phyloP scores from a whole-genome alignment of 1,140 invertebrate genomes.

The Leptonema lineaticorne region DNA sequence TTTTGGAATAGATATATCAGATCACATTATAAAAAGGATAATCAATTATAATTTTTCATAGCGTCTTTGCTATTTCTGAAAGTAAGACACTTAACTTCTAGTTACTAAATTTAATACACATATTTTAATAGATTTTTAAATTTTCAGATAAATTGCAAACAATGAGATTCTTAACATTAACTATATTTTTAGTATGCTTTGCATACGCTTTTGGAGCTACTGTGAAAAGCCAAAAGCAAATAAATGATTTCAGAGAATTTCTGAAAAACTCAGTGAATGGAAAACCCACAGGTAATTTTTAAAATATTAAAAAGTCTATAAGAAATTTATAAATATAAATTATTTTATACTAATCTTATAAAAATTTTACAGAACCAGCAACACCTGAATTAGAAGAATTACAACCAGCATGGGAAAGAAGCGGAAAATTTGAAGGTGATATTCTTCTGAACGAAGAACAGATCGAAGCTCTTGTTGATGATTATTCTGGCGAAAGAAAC shows the following conservation, averaged over 20 bases:
- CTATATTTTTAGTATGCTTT: conserved; percentile 6
- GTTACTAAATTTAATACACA: too few relatives aligned
- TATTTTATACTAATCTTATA: conserved; percentile 8
- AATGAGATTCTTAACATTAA: background rate
- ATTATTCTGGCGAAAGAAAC: conserved; percentile 56
- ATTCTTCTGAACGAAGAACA: conserved; percentile 53
- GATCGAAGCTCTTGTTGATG: conserved; percentile 48
- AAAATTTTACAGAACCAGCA: conserved; percentile 26
- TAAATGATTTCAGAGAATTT: conserved; percentile 4
- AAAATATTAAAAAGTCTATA: background rate
- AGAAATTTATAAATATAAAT: background rate
- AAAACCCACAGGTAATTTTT: background rate
- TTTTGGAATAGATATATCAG: too few relatives aligned
- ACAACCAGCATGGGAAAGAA: conserved; percentile 53
- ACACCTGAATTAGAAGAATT: conserved; percentile 30
- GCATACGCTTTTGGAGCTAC: background rate
- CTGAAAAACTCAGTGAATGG: conserved; percentile 27
- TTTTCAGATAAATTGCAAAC: too few relatives aligned
- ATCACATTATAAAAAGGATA: too few relatives aligned
- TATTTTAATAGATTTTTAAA: too few relatives aligned
- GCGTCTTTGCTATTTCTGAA: too few relatives aligned
- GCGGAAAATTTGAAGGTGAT: conserved; percentile 57
- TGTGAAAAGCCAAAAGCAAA: background rate
- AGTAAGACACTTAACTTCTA: too few relatives aligned
- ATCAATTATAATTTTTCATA: too few relatives aligned